These are phyloP conservation scores for Bolinopsis microptera DNA, from an alignment of 37 sponge, comb jelly and placozoan species.

Conservation along the genomic window DNA sequence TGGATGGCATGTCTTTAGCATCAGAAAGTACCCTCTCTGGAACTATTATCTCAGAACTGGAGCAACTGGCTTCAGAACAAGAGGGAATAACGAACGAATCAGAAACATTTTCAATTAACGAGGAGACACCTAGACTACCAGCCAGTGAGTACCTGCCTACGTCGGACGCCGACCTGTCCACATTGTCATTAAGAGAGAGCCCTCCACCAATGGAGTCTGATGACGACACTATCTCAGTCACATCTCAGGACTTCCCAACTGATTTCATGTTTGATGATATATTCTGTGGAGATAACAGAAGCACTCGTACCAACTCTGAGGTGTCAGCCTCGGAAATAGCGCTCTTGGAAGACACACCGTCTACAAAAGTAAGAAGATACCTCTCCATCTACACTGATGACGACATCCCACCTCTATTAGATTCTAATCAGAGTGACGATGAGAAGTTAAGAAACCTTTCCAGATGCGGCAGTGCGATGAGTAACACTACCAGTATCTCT, in stretches of 20 bases:
- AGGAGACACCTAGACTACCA: not conserved
- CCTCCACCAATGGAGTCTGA: not conserved
- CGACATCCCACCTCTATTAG: not conserved
- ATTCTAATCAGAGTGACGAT: slow-evolving; percentile 32
- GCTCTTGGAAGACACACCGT: slow-evolving; percentile 3
- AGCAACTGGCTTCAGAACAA: not conserved
- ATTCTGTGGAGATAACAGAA: not conserved
- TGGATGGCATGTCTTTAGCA: not conserved
- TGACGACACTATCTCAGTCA: not conserved
- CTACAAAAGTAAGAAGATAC: slow-evolving; percentile 6
- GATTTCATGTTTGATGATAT: slow-evolving; percentile 48
- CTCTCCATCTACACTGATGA: not conserved
- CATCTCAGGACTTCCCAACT: not conserved
- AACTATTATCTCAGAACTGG: not conserved
- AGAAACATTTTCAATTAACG: not conserved
- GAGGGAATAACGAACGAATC: not conserved
- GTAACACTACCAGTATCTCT: not conserved
- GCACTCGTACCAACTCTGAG: slow-evolving; percentile 1
- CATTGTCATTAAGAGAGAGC: not conserved
- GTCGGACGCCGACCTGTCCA: not conserved
- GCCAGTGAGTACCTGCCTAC: not conserved
- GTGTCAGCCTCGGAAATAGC: not conserved
- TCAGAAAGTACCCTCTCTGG: not conserved
- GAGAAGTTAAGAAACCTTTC: not conserved
- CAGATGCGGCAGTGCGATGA: not conserved